Percentiles rank a stretch among this genome's conserved stretches.
These are phyloP conservation scores for Peromyscus nudipes DNA, from an alignment of 2,797 vertebrate genomes.

Conservation along the genomic window DNA sequence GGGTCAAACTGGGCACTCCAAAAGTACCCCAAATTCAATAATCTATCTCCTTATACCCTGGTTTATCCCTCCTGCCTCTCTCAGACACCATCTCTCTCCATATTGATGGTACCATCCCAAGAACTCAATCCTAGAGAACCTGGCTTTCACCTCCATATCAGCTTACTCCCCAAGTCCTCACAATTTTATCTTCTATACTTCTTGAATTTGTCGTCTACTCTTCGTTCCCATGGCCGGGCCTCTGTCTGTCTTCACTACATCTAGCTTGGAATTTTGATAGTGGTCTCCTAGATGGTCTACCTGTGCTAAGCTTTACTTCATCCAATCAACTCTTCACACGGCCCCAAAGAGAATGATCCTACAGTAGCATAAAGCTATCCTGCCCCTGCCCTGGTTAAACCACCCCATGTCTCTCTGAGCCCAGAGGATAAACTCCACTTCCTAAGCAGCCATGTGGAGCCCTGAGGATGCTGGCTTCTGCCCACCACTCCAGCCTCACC, in stretches of 20 bases:
- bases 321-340: not conserved
- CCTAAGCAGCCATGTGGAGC: not conserved
- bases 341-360: constrained; percentile 2
- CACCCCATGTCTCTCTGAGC: not conserved
- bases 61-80: not conserved
- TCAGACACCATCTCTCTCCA: not conserved
- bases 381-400: not conserved
- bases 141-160: not conserved
- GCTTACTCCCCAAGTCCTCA: not conserved
- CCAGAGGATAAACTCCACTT: constrained; percentile 26
- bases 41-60: not conserved
- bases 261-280: not conserved
- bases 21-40: constrained; percentile 20
- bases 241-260: not conserved
- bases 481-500: not conserved
- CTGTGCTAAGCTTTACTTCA: not conserved
- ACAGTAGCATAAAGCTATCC: constrained; percentile 4
- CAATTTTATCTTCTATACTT: not conserved
- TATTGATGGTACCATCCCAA: not conserved
- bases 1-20: constrained; percentile 7
- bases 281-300: not conserved
- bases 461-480: not conserved
- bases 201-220: not conserved
- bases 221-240: not conserved
- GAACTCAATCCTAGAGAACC: not conserved